Percentiles rank a stretch among this genome's conserved stretches.
Conservation (phyloP, 2,113 vertebrate species). For the Picathartes gymnocephalus region DNA sequence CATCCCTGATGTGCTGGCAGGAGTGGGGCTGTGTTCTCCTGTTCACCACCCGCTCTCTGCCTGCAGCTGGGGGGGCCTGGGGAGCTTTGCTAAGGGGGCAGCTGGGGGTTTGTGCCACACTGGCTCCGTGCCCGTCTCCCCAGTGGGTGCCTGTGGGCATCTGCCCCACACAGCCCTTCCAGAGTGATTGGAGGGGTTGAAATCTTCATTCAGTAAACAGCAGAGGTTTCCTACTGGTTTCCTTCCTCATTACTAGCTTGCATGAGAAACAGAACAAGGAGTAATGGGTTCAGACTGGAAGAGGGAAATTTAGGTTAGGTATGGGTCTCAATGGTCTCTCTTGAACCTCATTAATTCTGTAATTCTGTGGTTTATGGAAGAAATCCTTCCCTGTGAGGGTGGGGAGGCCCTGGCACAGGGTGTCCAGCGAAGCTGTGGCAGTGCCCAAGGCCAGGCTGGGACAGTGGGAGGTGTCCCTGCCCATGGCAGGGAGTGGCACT, state of each 20-base stretch:
- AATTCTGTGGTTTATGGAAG: neutral
- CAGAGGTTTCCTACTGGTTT: neutral
- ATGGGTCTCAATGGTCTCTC: neutral
- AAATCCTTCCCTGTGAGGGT: neutral
- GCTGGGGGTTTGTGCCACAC: neutral
- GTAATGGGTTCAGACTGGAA: neutral
- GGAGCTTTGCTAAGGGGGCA: neutral
- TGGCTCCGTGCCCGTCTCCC: neutral
- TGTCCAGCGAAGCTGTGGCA: neutral
- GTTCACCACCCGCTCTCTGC: neutral
- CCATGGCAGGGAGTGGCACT: fast-evolving
- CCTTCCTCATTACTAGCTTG: fast-evolving
- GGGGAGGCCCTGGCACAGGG: neutral
- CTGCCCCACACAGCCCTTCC: neutral
- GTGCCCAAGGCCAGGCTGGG: neutral
- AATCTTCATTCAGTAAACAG: neutral
- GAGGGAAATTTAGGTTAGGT: neutral
- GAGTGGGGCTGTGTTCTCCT: neutral
- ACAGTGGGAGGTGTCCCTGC: neutral
- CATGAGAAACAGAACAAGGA: neutral
- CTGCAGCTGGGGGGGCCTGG: fast-evolving
- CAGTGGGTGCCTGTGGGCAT: fast-evolving
- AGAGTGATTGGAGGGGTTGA: neutral
- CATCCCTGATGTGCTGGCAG: neutral
- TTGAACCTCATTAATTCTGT: neutral